Conservation (phyloP, 2,888 invertebrate species). For the Galeruca laticollis region DNA sequence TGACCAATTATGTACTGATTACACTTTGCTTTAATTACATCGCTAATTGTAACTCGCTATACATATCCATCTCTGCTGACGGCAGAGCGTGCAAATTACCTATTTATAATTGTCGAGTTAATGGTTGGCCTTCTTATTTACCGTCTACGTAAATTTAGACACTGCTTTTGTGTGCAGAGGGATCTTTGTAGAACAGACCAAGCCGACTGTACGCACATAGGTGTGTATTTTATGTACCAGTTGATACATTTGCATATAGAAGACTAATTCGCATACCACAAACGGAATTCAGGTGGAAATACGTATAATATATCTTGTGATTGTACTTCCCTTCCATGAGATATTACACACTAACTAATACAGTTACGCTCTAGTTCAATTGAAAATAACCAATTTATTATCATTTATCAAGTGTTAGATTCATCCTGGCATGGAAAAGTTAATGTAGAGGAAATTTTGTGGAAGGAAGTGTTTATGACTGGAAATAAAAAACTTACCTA, state of each 20-base stretch:
- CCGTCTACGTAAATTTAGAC: slow-evolving; percentile 35
- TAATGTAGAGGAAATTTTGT: neutral
- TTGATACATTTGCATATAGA: slow-evolving; percentile 4
- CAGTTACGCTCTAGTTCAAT: neutral
- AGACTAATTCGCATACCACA: neutral
- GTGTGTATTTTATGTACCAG: slow-evolving; percentile 3
- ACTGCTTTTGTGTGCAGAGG: slow-evolving; percentile 31
- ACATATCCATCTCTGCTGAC: slow-evolving; percentile 15
- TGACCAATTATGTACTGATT: slow-evolving; percentile 50
- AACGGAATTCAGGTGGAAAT: slow-evolving; percentile 7
- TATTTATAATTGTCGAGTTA: slow-evolving; percentile 37
- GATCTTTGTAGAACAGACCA: slow-evolving; percentile 31
- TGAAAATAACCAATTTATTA: neutral
- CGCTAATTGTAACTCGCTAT: slow-evolving; percentile 36
- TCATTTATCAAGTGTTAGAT: neutral
- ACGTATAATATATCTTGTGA: neutral
- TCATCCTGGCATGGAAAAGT: neutral
- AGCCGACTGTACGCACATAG: slow-evolving; percentile 4
- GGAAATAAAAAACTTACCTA: too few species aligned
- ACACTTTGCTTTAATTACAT: slow-evolving; percentile 48
- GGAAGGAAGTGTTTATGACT: too few species aligned
- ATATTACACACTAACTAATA: neutral
- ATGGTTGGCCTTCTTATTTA: slow-evolving; percentile 30
- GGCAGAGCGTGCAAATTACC: slow-evolving; percentile 31
- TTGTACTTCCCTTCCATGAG: neutral